These are phyloP conservation scores for Mormoops blainvillei DNA, from an alignment of 2,113 vertebrate species.

Conservation along the genomic window DNA sequence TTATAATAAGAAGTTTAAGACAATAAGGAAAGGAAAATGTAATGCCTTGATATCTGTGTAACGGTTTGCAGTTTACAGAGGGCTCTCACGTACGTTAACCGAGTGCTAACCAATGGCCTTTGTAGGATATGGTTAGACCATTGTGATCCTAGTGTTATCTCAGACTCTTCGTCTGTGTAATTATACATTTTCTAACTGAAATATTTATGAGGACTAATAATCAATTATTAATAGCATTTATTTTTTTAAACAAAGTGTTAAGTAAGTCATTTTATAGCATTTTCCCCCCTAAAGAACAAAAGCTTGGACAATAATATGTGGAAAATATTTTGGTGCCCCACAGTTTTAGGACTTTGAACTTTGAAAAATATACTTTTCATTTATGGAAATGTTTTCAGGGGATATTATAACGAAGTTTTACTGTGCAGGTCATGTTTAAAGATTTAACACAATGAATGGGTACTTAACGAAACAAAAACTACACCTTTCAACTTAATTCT, in stretches of 20 bases:
- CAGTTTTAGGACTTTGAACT: constrained; percentile 53
- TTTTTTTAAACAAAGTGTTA: constrained; percentile 55
- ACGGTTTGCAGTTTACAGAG: not conserved
- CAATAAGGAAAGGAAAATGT: not conserved
- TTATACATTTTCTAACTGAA: constrained; percentile 43
- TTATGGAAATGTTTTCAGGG: constrained; percentile 65
- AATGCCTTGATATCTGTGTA: not conserved
- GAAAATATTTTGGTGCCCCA: constrained; percentile 58
- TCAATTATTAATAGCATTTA: constrained; percentile 19
- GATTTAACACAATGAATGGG: constrained; percentile 27
- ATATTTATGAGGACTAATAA: constrained; percentile 43
- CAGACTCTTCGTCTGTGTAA: constrained; percentile 4
- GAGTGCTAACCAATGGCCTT: not conserved
- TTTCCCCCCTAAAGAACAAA: constrained; percentile 25
- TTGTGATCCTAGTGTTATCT: constrained; percentile 23
- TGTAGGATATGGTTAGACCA: not conserved
- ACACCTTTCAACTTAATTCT: not conserved
- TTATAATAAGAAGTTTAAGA: not conserved
- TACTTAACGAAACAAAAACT: constrained; percentile 38
- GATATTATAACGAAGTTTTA: constrained; percentile 55
- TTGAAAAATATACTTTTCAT: constrained; percentile 52
- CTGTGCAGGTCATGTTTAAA: constrained; percentile 4
- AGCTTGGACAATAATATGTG: not conserved
- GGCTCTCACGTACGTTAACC: not conserved
- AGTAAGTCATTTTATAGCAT: constrained; percentile 17